Percentiles rank a stretch among this genome's conserved stretches.
phyloP scores from a whole-genome alignment of 2,797 vertebrate species.

The Manis javanica region DNA sequence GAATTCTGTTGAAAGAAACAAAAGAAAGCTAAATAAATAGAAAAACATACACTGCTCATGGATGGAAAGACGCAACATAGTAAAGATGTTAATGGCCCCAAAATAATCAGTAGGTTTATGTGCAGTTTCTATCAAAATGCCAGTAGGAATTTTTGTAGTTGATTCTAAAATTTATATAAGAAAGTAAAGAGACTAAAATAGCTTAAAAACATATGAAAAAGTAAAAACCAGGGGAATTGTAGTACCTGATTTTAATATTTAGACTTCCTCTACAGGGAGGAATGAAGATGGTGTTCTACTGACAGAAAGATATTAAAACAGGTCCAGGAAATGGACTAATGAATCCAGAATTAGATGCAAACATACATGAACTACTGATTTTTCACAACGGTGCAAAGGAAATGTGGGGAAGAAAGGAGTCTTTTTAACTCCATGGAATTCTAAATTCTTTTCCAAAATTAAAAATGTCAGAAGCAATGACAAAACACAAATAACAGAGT shows the following conservation, averaged over 20 bases:
- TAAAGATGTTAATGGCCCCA: not conserved
- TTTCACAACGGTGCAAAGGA: not conserved
- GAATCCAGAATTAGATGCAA: accelerated
- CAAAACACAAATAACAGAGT: not conserved
- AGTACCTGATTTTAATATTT: accelerated
- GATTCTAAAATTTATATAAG: not conserved
- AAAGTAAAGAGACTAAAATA: not conserved
- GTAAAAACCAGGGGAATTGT: not conserved
- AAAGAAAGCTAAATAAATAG: not conserved
- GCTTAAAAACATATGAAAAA: not conserved
- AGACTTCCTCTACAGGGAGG: accelerated
- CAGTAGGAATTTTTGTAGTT: not conserved
- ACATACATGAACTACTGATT: accelerated
- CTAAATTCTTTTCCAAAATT: not conserved
- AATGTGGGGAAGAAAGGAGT: accelerated
- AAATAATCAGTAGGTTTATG: not conserved
- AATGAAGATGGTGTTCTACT: accelerated
- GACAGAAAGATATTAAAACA: accelerated
- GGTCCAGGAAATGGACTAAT: accelerated
- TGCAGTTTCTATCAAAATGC: too few relatives aligned
- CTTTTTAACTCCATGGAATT: not conserved
- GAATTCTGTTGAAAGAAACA: not conserved
- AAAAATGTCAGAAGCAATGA: not conserved
- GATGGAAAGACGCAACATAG: not conserved
- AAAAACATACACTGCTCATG: accelerated